Evolutionary conservation across 2,797 vertebrate species (phyloP).

Genomic region (Florisuga fusca): DNA sequence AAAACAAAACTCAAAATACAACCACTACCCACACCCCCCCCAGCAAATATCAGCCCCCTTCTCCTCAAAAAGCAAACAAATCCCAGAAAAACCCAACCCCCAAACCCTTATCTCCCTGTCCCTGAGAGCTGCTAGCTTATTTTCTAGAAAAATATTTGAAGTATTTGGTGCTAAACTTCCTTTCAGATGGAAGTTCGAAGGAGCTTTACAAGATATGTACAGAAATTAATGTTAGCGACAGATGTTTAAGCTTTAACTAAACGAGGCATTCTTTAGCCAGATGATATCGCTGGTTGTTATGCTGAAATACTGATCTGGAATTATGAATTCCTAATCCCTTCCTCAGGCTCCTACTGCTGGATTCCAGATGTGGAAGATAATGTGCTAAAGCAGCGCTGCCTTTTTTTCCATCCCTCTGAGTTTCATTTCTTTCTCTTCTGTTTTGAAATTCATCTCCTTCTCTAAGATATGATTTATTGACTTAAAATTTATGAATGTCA

Average conservation of each 20-base stretch:
- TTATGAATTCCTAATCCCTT: slow-evolving; percentile 4
- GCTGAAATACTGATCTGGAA: slow-evolving; percentile 17
- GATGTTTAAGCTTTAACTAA: not conserved
- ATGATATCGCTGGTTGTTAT: not conserved
- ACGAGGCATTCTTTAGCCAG: slow-evolving; percentile 1
- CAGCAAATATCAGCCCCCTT: no score
- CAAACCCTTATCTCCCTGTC: not conserved
- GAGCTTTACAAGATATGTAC: not conserved
- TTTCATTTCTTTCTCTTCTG: not conserved
- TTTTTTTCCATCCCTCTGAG: not conserved
- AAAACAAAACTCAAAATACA: not conserved
- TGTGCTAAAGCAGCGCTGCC: not conserved
- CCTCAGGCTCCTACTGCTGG: not conserved
- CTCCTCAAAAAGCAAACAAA: no score
- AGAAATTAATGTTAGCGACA: not conserved
- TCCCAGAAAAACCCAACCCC: rapidly evolving
- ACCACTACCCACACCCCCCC: no score
- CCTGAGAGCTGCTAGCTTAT: not conserved
- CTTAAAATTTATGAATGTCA: not conserved
- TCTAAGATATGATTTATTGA: not conserved
- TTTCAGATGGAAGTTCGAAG: not conserved
- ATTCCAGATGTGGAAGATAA: slow-evolving; percentile 1
- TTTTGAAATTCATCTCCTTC: not conserved
- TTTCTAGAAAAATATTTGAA: not conserved
- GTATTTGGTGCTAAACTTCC: not conserved